phyloP scores from a whole-genome alignment of 1,140 invertebrate genomes.

The Acromyrmex echinatior region DNA sequence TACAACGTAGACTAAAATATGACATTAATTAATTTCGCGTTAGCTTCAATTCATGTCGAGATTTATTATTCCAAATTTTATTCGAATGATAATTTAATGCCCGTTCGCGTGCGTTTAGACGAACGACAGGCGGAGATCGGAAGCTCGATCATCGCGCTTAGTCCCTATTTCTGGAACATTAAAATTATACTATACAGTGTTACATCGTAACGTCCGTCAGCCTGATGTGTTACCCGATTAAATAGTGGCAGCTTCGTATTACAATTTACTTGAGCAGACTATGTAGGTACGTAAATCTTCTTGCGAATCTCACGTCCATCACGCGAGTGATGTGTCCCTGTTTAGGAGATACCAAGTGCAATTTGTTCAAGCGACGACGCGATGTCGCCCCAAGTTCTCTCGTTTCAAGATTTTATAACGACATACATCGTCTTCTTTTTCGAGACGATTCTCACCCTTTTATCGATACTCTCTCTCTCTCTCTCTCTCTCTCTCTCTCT shows the following conservation, averaged over 20 bases:
- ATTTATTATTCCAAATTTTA: neutral
- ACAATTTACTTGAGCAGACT: constrained; percentile 82
- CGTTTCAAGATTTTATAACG: neutral
- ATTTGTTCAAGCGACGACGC: constrained; percentile 17
- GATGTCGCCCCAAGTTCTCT: constrained; percentile 16
- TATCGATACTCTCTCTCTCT: neutral
- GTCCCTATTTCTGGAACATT: constrained; percentile 18
- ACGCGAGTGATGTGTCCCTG: neutral
- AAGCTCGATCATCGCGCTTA: constrained; percentile 18
- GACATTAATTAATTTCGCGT: constrained; percentile 12
- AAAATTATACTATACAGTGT: constrained; percentile 52
- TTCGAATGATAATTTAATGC: constrained; percentile 37
- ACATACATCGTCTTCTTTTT: neutral
- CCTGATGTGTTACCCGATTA: constrained; percentile 74
- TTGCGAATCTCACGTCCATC: neutral
- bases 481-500: neutral
- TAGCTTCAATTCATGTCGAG: neutral
- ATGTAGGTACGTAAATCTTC: constrained; percentile 63
- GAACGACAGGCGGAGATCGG: constrained; percentile 22
- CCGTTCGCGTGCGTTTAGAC: constrained; percentile 22
- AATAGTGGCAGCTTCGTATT: constrained; percentile 81
- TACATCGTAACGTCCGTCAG: constrained; percentile 64
- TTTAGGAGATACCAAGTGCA: constrained; percentile 7
- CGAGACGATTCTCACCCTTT: neutral
- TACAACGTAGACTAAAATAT: constrained; percentile 2